Conservation (phyloP, 2,797 vertebrate species). For the Etheostoma perlongum region DNA sequence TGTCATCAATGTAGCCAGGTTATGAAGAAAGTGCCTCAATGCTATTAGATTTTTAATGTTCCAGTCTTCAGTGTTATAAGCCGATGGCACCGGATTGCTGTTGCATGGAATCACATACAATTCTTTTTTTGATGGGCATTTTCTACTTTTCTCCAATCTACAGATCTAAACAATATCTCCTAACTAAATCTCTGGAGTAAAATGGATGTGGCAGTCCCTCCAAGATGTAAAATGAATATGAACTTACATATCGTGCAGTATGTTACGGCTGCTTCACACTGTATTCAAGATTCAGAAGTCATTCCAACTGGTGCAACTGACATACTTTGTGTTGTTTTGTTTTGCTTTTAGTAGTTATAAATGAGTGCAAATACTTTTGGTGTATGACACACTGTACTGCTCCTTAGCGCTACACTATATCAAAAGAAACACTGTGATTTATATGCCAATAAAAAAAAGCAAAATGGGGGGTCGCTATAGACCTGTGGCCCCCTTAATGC, state of each 20-base stretch:
- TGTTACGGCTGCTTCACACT: neutral
- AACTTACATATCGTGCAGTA: neutral
- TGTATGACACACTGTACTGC: slow-evolving; percentile 10
- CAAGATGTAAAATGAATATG: neutral
- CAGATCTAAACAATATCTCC: slow-evolving; percentile 13
- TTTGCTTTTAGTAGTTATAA: slow-evolving; percentile 14
- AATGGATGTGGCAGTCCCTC: neutral
- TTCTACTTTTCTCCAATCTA: neutral
- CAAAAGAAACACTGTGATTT: slow-evolving; percentile 53
- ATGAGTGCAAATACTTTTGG: neutral
- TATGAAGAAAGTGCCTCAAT: slow-evolving; percentile 1
- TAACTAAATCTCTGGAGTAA: neutral
- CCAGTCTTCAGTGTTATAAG: slow-evolving; percentile 23
- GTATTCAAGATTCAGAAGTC: slow-evolving; percentile 1
- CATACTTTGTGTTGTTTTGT: neutral
- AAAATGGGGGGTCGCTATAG: slow-evolving; percentile 54
- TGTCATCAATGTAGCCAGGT: slow-evolving; percentile 12
- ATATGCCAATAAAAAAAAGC: slow-evolving; percentile 61
- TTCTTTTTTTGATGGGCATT: neutral
- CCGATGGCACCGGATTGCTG: slow-evolving; percentile 17
- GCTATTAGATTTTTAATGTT: slow-evolving; percentile 17
- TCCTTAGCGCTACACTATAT: slow-evolving; percentile 7
- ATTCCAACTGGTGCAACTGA: slow-evolving; percentile 5
- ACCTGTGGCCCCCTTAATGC: slow-evolving; percentile 58
- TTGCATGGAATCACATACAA: neutral